Percentiles rank a stretch among this genome's conserved stretches.
phyloP scores from a whole-genome alignment of 2,888 invertebrate species.

The Pegoplata infirma region DNA sequence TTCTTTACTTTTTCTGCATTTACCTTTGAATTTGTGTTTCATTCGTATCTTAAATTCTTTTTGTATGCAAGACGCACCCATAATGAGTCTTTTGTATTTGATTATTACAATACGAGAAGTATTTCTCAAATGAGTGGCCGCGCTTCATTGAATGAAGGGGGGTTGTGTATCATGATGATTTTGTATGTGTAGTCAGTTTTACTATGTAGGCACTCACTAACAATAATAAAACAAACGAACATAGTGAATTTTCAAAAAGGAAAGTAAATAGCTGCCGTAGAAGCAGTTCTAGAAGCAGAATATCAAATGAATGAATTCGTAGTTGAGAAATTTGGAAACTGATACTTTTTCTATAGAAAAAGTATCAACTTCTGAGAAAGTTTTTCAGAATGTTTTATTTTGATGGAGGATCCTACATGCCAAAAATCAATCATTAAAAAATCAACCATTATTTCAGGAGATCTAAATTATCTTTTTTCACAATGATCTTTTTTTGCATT shows the following conservation, averaged over 20 bases:
- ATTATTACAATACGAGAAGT: neutral
- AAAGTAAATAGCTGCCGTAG: slow-evolving; percentile 48
- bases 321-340: neutral
- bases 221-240: slow-evolving; percentile 21
- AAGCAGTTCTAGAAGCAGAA: neutral
- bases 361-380: neutral
- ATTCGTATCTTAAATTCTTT: too few relatives aligned
- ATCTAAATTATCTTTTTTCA: too few relatives aligned
- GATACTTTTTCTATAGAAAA: neutral
- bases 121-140: slow-evolving; percentile 22
- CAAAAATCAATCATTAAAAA: too few relatives aligned
- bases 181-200: too few relatives aligned
- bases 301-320: too few relatives aligned
- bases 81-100: slow-evolving; percentile 49
- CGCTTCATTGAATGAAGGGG: slow-evolving; percentile 4
- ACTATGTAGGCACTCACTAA: neutral
- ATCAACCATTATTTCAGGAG: too few relatives aligned
- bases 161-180: slow-evolving; percentile 13
- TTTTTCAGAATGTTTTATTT: neutral
- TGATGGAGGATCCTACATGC: too few relatives aligned
- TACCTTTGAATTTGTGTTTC: neutral
- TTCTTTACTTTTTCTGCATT: neutral
- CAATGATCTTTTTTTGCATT: too few relatives aligned
- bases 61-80: slow-evolving; percentile 30
- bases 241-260: slow-evolving; percentile 25